phyloP scores from a whole-genome alignment of 2,888 invertebrate genomes.

The Chymomyza procnemis region DNA sequence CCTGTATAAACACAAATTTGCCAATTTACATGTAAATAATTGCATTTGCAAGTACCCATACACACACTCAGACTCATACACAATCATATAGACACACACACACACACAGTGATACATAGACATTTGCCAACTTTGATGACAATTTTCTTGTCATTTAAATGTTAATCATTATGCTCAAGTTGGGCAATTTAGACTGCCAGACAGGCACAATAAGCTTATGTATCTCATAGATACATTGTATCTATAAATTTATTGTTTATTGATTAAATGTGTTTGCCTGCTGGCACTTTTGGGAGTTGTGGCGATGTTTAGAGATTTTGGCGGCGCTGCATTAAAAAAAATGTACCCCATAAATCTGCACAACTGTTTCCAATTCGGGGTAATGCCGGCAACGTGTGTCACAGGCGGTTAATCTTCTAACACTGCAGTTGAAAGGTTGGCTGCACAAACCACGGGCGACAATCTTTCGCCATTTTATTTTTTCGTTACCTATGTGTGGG shows the following conservation, averaged over 20 bases:
- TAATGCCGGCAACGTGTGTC: not conserved
- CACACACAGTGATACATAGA: not conserved
- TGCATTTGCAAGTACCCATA: slow-evolving; percentile 19
- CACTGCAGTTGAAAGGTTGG: not conserved
- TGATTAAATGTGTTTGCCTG: not conserved
- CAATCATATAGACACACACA: not conserved
- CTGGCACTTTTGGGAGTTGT: not conserved
- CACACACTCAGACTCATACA: not conserved
- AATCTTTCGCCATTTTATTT: not conserved
- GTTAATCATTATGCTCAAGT: not conserved
- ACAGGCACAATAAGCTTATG: not conserved
- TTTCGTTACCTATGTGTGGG: not conserved
- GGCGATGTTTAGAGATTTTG: not conserved
- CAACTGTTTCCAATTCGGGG: not conserved
- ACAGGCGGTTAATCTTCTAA: slow-evolving; percentile 1
- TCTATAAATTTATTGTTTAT: not conserved
- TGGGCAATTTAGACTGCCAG: not conserved
- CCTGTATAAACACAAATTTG: not conserved
- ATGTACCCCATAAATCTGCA: not conserved
- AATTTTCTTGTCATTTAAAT: not conserved
- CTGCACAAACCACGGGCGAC: not conserved
- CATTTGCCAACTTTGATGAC: not conserved
- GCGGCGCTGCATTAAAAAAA: not conserved
- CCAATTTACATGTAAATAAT: slow-evolving; percentile 26
- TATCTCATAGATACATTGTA: not conserved